phyloP scores from a whole-genome alignment of 2,113 vertebrate species.

The Gymnobelideus leadbeateri region DNA sequence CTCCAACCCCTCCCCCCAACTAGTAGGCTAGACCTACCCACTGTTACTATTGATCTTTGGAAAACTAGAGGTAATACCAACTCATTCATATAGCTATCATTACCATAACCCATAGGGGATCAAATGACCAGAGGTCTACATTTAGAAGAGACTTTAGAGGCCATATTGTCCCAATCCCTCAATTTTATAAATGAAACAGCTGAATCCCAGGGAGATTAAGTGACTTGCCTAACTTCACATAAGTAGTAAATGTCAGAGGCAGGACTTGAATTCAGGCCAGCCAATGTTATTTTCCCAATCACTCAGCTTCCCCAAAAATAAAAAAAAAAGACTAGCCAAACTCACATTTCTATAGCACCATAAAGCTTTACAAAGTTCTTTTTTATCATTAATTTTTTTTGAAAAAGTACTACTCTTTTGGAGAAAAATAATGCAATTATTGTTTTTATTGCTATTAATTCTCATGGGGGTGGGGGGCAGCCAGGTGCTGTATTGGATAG shows the following conservation, averaged over 20 bases:
- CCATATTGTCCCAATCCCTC: neutral
- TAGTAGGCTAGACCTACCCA: neutral
- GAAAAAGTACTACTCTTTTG: neutral
- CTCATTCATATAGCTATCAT: neutral
- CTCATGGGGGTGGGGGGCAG: too few species aligned
- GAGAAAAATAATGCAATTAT: neutral
- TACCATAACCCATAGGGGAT: neutral
- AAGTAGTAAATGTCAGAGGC: neutral
- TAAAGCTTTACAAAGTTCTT: neutral
- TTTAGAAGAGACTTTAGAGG: neutral
- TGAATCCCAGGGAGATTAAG: neutral
- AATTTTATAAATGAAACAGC: neutral
- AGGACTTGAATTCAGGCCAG: neutral
- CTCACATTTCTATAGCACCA: too few species aligned
- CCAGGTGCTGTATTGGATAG: too few species aligned
- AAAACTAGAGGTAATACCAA: neutral
- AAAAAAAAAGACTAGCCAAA: too few species aligned
- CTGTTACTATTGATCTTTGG: neutral
- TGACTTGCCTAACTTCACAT: neutral
- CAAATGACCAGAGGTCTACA: neutral
- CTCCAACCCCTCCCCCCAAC: neutral
- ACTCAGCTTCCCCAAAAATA: neutral
- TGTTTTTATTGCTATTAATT: neutral
- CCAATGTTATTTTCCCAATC: neutral
- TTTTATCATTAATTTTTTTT: neutral